phyloP scores from a whole-genome alignment of 2,113 vertebrate species.

The Rhinoptilus africanus region DNA sequence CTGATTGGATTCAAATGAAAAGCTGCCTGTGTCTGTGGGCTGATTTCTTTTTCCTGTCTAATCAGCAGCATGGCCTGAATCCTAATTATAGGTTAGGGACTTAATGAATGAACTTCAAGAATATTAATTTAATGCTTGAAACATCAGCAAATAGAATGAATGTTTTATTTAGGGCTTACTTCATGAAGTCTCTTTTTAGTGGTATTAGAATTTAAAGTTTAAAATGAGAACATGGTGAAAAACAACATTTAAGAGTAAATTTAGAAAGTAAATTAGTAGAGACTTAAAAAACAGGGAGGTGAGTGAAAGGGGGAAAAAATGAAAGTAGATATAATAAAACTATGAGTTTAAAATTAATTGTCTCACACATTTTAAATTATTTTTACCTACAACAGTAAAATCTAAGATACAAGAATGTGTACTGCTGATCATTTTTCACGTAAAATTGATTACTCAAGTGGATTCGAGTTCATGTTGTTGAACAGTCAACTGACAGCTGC shows the following conservation, averaged over 20 bases:
- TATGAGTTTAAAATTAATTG: not conserved
- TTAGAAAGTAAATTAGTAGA: not conserved
- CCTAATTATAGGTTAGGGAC: slow-evolving; percentile 37
- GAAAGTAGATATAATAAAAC: not conserved
- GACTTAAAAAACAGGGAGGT: not conserved
- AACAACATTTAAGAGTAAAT: not conserved
- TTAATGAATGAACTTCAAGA: slow-evolving; percentile 53
- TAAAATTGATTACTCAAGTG: not conserved
- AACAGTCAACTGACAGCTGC: not conserved
- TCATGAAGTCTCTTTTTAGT: not conserved
- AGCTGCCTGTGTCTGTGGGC: not conserved
- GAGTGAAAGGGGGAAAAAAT: not conserved
- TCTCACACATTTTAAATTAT: not conserved
- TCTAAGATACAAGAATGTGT: not conserved
- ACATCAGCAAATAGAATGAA: slow-evolving; percentile 19
- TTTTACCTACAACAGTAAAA: not conserved
- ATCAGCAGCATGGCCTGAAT: slow-evolving; percentile 27
- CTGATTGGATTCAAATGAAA: slow-evolving; percentile 52
- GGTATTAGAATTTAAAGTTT: not conserved
- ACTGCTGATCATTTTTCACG: not conserved
- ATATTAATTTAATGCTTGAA: slow-evolving; percentile 68
- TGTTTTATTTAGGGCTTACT: not conserved
- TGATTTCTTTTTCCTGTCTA: slow-evolving; percentile 9
- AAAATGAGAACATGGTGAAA: not conserved
- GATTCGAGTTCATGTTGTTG: not conserved